Evolutionary conservation across 2,797 vertebrate species (phyloP), one percentile per base, ranked within the genome.

Genomic region (Amazona ochrocephala): DNA sequence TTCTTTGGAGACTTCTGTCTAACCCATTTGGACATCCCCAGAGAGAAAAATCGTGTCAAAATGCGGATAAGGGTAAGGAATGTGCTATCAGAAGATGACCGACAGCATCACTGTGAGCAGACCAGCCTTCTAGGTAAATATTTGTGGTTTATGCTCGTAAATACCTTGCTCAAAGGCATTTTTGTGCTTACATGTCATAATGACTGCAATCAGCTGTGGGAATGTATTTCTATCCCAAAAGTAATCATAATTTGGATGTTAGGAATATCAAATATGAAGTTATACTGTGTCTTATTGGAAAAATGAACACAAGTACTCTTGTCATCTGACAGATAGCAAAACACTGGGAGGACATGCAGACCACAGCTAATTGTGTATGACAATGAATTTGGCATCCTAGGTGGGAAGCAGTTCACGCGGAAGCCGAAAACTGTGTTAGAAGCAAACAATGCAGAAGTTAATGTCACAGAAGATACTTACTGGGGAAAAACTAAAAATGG

Each of bases 21-120:
- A 93, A 96, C 44, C 42, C 27, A n/a, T 84, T 75, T 71, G 77
- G 95, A 96, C 86, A 96, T 66, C 42, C 73, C 85, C 79, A 92
- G 79, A 97, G 94, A 95, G 95, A 90, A 95, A 83, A 94, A 77
- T 94, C 30, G 61, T 89, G 53, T 94, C 91, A 90, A 80, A 84
- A 90, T 24, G 15, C 45, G 77, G 67, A 47, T 60, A 89, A 86
- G 26, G 27, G 44, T 80, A 74, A 65, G 56, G 96, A 48, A 92
- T 29, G 83, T 71, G n/a, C 71, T 48, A 92, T 92, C 84, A 61
- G 62, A 87, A 87, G 65, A 86, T 53, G 51, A 84, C 92, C 11
- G 0, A 53, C 54, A 94, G 85, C 71, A 11, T 93, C 50, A 27
- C 84, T 89, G 45, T 30, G 32, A 94, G 84, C 89, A 95, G 86